Evolutionary conservation across 2,888 invertebrate species (phyloP).

Genomic region (Charanyca ferruginea): DNA sequence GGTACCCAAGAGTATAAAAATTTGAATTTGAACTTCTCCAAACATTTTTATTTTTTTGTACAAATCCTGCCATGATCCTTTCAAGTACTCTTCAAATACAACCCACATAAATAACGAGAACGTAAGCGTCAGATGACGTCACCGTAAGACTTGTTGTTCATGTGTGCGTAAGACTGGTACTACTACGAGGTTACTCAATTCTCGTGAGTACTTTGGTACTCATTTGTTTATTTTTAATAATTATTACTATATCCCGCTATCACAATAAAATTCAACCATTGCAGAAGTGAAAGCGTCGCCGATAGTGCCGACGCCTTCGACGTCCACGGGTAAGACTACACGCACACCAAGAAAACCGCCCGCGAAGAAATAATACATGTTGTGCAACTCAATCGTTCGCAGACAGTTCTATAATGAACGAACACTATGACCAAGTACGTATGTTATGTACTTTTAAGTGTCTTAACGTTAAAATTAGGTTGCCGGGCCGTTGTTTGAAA

Average conservation of each 20-base stretch:
- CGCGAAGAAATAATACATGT: slow-evolving; percentile 83
- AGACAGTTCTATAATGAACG: slow-evolving; percentile 56
- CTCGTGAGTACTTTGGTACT: no score
- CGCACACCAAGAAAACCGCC: slow-evolving; percentile 88
- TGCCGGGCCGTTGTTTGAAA: slow-evolving; percentile 52
- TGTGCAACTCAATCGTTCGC: slow-evolving; percentile 44
- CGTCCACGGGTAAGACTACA: slow-evolving; percentile 86
- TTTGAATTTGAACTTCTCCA: no score
- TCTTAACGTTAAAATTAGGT: slow-evolving; percentile 66
- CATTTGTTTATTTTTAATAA: no score
- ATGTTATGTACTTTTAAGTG: slow-evolving; percentile 65
- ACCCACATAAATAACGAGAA: no score
- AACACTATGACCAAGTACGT: slow-evolving; percentile 66
- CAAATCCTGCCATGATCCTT: no score
- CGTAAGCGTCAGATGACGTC: no score
- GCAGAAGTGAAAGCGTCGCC: slow-evolving; percentile 83
- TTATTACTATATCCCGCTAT: neutral
- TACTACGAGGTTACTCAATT: no score
- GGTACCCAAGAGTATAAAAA: no score
- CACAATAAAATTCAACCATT: slow-evolving; percentile 12
- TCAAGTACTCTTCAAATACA: no score
- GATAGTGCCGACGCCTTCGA: slow-evolving; percentile 84
- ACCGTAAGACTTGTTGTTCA: no score
- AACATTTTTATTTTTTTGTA: no score
- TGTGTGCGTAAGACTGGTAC: no score